These are phyloP conservation scores for Cyclophora albipunctata DNA, from an alignment of 2,888 invertebrate species.

Conservation along the genomic window DNA sequence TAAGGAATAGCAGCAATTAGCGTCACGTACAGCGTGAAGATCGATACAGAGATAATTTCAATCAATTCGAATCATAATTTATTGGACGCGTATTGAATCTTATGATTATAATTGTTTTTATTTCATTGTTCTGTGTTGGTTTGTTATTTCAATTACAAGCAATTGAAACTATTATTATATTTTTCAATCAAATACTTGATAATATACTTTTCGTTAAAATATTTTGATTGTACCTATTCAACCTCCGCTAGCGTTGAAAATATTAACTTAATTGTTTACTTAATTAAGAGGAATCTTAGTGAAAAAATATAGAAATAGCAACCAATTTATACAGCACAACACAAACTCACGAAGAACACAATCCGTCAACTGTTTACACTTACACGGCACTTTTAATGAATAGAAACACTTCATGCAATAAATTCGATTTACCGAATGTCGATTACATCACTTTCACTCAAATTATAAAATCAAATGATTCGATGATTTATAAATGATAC, in stretches of 20 bases:
- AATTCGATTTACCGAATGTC: conserved; percentile 12
- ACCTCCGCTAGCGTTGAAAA: no score
- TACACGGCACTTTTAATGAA: not conserved
- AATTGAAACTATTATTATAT: no score
- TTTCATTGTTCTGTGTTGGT: not conserved
- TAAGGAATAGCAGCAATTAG: conserved; percentile 55
- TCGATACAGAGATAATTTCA: conserved; percentile 47
- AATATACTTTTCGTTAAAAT: no score
- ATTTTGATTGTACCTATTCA: no score
- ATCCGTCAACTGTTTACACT: not conserved
- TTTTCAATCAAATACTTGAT: no score
- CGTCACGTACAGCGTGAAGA: conserved; percentile 52
- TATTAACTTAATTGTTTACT: no score
- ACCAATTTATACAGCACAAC: no score
- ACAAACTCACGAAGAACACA: no score
- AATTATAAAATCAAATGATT: conserved; percentile 26
- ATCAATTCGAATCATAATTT: conserved; percentile 41
- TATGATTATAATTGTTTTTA: conserved; percentile 21
- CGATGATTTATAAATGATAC: conserved; percentile 18
- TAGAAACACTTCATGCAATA: conserved; percentile 25
- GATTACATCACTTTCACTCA: conserved; percentile 28
- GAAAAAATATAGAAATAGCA: no score
- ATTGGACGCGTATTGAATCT: conserved; percentile 27
- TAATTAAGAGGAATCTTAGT: no score
- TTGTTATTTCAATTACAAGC: not conserved